These are phyloP conservation scores for Musca vetustissima DNA, from an alignment of 1,140 invertebrate genomes.

Conservation along the genomic window DNA sequence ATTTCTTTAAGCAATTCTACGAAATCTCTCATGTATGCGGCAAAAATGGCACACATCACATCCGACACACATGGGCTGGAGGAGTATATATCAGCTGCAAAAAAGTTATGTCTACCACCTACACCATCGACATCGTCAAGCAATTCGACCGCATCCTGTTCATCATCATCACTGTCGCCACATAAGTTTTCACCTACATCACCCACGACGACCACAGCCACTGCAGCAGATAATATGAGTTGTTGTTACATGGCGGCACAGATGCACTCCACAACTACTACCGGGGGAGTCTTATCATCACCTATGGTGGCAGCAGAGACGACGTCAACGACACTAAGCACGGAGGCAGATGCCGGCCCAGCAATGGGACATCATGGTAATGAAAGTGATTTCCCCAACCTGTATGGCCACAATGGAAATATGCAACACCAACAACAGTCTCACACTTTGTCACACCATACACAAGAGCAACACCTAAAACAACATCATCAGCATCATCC, in stretches of 20 bases:
- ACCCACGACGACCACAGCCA: neutral
- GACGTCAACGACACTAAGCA: neutral
- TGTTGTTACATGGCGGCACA: conserved; percentile 2
- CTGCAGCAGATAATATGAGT: neutral
- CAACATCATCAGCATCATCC: neutral
- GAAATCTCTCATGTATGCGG: conserved; percentile 5
- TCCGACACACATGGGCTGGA: neutral
- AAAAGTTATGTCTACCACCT: neutral
- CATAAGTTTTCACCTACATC: conserved; percentile 7
- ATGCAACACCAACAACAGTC: conserved; percentile 20
- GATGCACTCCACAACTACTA: no score
- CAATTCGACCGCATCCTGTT: conserved; percentile 8
- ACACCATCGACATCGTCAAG: neutral
- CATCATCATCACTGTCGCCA: conserved; percentile 2
- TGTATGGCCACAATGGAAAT: conserved; percentile 2
- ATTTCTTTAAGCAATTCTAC: neutral
- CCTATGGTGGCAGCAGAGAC: neutral
- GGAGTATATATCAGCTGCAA: neutral
- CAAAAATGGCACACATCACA: conserved; percentile 4
- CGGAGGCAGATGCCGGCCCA: neutral
- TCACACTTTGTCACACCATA: neutral
- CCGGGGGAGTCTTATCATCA: no score
- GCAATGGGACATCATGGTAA: neutral
- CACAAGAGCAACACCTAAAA: neutral
- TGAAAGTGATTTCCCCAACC: neutral